These are phyloP conservation scores for Aphelinus atriplicis DNA, from an alignment of 1,140 invertebrate species.

Conservation along the genomic window DNA sequence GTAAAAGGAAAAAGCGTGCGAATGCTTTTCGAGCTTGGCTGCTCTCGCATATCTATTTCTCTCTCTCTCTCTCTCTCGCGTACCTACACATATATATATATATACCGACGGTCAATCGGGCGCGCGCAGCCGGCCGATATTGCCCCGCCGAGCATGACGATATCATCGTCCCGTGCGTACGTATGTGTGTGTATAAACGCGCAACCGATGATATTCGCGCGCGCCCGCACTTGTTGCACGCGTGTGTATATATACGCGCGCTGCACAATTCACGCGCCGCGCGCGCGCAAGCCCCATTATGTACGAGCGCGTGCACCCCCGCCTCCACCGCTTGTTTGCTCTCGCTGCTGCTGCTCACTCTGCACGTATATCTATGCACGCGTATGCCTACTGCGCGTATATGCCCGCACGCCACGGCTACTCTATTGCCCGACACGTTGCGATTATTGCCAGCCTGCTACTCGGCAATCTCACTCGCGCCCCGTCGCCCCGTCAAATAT, in stretches of 20 bases:
- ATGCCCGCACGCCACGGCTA: background rate
- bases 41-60: constrained; percentile 10
- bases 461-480: no score
- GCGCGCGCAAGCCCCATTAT: constrained; percentile 48
- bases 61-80: background rate
- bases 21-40: background rate
- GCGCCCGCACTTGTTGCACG: constrained; percentile 37
- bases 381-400: constrained; percentile 63
- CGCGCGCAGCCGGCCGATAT: constrained; percentile 38
- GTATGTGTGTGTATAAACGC: constrained; percentile 51
- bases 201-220: constrained; percentile 60
- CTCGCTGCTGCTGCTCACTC: constrained; percentile 43
- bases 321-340: no score
- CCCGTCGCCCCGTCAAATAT: no score
- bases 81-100: no score
- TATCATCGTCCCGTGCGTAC: constrained; percentile 49
- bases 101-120: constrained; percentile 50
- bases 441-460: no score
- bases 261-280: constrained; percentile 60
- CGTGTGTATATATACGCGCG: constrained; percentile 56
- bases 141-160: constrained; percentile 57
- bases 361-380: constrained; percentile 51
- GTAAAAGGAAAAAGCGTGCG: background rate
- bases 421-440: no score
- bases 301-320: background rate